Percentiles rank a stretch among this genome's conserved stretches.
These are phyloP conservation scores for Pygoscelis adeliae DNA, from an alignment of 2,113 vertebrate genomes.

Conservation along the genomic window DNA sequence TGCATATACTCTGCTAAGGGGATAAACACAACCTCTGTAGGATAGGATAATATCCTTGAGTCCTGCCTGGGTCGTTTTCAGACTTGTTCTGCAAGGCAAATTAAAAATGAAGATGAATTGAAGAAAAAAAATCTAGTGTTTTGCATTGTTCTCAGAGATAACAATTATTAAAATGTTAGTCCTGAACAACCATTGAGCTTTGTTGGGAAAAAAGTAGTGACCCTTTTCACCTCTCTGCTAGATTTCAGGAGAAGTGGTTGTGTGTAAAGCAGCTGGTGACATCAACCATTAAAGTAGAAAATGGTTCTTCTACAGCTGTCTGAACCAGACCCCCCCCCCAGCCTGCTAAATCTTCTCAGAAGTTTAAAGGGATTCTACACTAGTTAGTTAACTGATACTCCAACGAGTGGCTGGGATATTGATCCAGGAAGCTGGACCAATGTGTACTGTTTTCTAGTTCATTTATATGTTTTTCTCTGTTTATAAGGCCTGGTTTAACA, in stretches of 20 bases:
- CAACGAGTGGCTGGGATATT: not conserved
- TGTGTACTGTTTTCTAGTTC: not conserved
- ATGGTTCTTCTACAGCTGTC: not conserved
- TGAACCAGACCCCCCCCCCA: not conserved
- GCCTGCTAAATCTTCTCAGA: not conserved
- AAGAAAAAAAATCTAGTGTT: not conserved
- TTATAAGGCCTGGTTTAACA: not conserved
- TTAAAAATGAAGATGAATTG: constrained; percentile 6
- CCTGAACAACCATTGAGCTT: not conserved
- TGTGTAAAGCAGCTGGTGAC: not conserved
- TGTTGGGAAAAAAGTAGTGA: not conserved
- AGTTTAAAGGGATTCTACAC: not conserved
- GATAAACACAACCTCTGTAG: constrained; percentile 16
- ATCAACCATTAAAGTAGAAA: not conserved
- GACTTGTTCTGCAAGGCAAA: not conserved
- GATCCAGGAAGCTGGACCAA: not conserved
- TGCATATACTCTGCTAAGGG: not conserved
- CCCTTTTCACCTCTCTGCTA: not conserved
- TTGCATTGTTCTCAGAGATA: not conserved
- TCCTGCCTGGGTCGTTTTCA: not conserved
- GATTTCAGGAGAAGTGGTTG: not conserved
- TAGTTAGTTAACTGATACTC: not conserved
- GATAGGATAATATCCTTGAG: not conserved
- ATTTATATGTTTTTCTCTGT: not conserved
- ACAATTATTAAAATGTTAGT: not conserved